A percentile compares a stretch with the other conserved stretches of the same genome.
phyloP scores from a whole-genome alignment of 2,888 invertebrate genomes.

The Limenitis camilla region DNA sequence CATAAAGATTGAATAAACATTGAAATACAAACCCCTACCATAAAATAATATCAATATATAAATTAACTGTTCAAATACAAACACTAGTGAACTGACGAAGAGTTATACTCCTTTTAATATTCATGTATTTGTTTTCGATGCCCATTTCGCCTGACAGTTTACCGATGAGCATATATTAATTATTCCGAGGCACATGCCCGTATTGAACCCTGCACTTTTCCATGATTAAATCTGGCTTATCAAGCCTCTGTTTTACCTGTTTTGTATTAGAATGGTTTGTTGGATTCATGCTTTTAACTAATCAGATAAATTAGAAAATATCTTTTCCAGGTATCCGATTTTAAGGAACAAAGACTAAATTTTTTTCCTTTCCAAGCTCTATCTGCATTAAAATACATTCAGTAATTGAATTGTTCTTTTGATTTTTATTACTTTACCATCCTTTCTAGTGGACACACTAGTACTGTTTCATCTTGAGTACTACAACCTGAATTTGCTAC shows the following conservation, averaged over 20 bases:
- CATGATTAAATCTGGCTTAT: slow-evolving; percentile 5
- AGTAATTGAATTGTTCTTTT: no score
- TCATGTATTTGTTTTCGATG: slow-evolving; percentile 66
- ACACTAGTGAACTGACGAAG: slow-evolving; percentile 36
- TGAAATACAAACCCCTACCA: no score
- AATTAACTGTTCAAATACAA: slow-evolving; percentile 27
- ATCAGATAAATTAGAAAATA: no score
- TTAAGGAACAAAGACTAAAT: no score
- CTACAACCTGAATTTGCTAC: no score
- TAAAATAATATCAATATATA: background rate
- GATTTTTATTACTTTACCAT: no score
- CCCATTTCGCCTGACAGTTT: slow-evolving; percentile 50
- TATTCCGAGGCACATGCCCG: slow-evolving; percentile 46
- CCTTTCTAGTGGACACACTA: no score
- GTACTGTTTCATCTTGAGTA: no score
- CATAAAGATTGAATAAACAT: no score
- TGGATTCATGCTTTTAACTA: slow-evolving; percentile 1
- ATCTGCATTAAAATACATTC: no score
- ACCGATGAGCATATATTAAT: slow-evolving; percentile 57
- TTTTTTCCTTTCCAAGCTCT: no score
- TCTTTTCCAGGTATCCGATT: no score
- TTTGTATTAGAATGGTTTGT: background rate
- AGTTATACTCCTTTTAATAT: slow-evolving; percentile 56
- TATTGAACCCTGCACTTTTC: slow-evolving; percentile 35
- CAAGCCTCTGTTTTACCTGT: slow-evolving; percentile 1